phyloP scores from a whole-genome alignment of 2,113 vertebrate species.

The Prunella fulvescens region DNA sequence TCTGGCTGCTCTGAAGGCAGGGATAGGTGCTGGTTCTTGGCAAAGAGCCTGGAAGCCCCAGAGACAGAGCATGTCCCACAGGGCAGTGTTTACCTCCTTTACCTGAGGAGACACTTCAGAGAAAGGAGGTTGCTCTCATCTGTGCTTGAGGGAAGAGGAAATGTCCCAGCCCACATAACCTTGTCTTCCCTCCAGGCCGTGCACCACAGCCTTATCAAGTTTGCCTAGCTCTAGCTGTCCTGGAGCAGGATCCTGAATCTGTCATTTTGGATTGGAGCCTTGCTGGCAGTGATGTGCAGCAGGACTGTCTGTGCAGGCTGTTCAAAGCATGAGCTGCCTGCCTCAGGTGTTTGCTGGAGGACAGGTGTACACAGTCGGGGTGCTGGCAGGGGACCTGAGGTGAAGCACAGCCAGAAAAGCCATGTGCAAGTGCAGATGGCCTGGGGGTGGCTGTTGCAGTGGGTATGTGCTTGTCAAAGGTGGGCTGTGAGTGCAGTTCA shows the following conservation, averaged over 20 bases:
- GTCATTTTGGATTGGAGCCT: background rate
- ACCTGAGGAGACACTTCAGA: background rate
- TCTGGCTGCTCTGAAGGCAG: background rate
- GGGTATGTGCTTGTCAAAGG: accelerated
- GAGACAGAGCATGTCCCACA: background rate
- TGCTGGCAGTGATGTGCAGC: background rate
- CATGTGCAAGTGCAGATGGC: background rate
- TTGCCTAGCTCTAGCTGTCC: background rate
- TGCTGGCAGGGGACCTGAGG: background rate
- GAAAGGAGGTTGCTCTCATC: background rate
- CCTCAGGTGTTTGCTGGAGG: background rate
- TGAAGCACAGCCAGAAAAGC: background rate
- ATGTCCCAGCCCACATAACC: background rate
- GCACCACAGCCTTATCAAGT: background rate
- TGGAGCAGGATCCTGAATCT: background rate
- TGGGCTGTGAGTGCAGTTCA: background rate
- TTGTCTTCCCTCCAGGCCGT: background rate
- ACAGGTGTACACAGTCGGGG: accelerated
- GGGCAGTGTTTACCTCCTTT: background rate
- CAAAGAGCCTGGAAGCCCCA: background rate
- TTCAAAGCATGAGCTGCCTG: background rate
- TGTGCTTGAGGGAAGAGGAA: background rate
- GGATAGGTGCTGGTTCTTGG: background rate
- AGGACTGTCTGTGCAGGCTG: background rate
- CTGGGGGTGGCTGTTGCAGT: background rate